Percentiles rank a stretch among this genome's conserved stretches.
These are phyloP conservation scores for Pristiophorus japonicus DNA, from an alignment of 2,113 vertebrate genomes.

Conservation along the genomic window DNA sequence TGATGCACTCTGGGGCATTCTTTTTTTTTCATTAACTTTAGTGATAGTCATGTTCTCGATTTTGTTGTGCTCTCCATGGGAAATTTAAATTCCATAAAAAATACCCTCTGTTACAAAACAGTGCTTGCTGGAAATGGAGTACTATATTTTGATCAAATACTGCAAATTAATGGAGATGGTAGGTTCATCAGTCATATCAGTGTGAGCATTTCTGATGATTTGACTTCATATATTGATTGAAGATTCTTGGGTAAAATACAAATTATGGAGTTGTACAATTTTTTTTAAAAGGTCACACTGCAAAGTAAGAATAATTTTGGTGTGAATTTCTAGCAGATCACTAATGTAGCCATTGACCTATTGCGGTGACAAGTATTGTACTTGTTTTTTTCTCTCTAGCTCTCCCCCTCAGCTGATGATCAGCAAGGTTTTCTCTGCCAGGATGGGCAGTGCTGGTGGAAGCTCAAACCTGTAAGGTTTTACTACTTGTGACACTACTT, in stretches of 20 bases:
- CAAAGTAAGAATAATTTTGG: neutral
- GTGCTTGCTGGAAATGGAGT: neutral
- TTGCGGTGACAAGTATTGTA: neutral
- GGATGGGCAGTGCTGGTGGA: conserved; percentile 69
- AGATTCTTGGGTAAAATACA: neutral
- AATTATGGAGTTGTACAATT: neutral
- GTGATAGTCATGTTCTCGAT: neutral
- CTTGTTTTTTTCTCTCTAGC: conserved; percentile 51
- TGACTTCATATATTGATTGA: neutral
- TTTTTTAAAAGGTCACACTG: neutral
- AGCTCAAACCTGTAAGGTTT: conserved; percentile 72
- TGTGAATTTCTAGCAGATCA: neutral
- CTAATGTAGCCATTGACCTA: neutral
- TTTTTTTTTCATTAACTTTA: neutral
- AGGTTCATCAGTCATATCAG: neutral
- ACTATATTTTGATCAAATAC: neutral
- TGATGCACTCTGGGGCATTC: neutral
- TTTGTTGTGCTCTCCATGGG: neutral
- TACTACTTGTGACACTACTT: neutral
- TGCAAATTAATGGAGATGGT: neutral
- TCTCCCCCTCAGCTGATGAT: conserved; percentile 82
- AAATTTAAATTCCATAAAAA: neutral
- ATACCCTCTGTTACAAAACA: neutral
- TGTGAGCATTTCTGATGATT: neutral
- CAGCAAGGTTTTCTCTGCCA: conserved; percentile 80